phyloP scores from a whole-genome alignment of 2,113 vertebrate species.

The Agelaius phoeniceus region DNA sequence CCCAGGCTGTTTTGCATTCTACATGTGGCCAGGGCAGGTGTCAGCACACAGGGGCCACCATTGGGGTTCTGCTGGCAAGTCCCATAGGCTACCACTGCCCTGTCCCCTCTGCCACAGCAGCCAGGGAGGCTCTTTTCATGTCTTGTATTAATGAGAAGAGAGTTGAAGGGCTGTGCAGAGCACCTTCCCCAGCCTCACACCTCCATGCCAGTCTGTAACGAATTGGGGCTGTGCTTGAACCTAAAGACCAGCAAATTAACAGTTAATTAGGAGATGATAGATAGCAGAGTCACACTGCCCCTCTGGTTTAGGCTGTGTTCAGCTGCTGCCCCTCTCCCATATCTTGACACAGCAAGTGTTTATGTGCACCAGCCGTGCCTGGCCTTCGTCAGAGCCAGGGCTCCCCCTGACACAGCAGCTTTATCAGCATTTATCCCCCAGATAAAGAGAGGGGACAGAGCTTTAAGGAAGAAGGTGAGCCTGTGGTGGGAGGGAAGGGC shows the following conservation, averaged over 20 bases:
- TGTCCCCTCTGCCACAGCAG: background rate
- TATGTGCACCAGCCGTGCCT: conserved; percentile 88
- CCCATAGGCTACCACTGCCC: background rate
- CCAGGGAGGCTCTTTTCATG: background rate
- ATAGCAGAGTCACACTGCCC: conserved; percentile 75
- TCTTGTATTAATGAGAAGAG: background rate
- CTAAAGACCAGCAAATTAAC: conserved; percentile 81
- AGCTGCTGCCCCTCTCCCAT: conserved; percentile 58
- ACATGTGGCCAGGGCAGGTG: background rate
- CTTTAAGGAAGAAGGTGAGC: background rate
- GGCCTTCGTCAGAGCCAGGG: conserved; percentile 77
- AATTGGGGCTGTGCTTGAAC: conserved; percentile 81
- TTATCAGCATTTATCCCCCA: conserved; percentile 1
- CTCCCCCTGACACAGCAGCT: conserved; percentile 55
- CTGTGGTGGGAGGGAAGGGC: background rate
- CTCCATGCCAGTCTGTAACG: conserved; percentile 74
- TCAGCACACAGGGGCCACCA: background rate
- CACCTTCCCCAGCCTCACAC: conserved; percentile 31
- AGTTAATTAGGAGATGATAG: conserved; percentile 85
- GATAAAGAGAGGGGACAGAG: background rate
- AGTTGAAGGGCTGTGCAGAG: background rate
- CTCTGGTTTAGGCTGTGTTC: conserved; percentile 28
- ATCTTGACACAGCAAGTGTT: conserved; percentile 83
- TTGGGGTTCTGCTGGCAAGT: too few relatives aligned
- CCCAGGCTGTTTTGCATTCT: background rate